Evolutionary conservation across 2,888 invertebrate genomes (phyloP), one percentile per base, ranked within the genome.

Genomic region (Phrixothrix hirtus): DNA sequence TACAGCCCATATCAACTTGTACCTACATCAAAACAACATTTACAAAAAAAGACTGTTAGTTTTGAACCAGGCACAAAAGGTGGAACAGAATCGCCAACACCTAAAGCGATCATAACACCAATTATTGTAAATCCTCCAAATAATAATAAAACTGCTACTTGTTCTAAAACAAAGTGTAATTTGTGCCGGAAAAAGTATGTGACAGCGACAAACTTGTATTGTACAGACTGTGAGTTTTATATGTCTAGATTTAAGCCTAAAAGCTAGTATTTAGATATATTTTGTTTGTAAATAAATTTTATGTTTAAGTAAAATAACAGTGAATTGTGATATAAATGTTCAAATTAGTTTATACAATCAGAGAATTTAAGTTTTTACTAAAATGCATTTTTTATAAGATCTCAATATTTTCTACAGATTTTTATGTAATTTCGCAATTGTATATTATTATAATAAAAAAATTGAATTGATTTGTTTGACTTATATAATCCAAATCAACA

Each of bases 141-240:
- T 37, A 74, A 72, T 42, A 57, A 47, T 56, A 67, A 72, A 38
- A 70, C 68, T 59, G 65, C 72, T 32, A 70, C 65, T 34, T 67
- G 62, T 16, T 81, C 85, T 63, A 85, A 86, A 50, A 79, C 83
- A 6, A 86, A 86, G 51, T 95, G 95, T 73, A 88, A 90, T 75
- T 79, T 95, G 63, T 95, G 95, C 75, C 82, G 92, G 49, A 94
- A 94, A 73, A 90, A 92, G 69, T 83, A 86, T 57, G 87, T 92
- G 11, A 82, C 81, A 37, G 83, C 88, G 10, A 88, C 92, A 9
- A 85, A 87, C 25, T 82, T 87, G 63, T 95, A 94, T 72, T 95
- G 95, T 75, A 81, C 86, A 38, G 93, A 95, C 76, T 95, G 95
- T 77, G 92, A 93, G 71, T 93, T 89, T 77, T 95, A 95, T 71